These are phyloP conservation scores for Sterna hirundo DNA, from an alignment of 2,113 vertebrate genomes.

Conservation along the genomic window DNA sequence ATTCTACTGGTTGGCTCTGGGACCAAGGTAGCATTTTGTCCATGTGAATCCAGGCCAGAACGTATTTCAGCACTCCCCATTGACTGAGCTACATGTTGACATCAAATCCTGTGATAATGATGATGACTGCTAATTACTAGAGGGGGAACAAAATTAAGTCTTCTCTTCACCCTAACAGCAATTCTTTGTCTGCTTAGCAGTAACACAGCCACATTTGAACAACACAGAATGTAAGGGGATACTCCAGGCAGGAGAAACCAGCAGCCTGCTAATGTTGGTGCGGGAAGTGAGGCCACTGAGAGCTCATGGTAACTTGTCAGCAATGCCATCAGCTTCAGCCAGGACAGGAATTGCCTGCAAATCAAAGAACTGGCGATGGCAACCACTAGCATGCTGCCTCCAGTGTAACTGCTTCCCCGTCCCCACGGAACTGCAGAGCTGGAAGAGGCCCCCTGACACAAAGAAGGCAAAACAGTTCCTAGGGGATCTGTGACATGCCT, in stretches of 20 bases:
- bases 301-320: background rate
- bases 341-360: background rate
- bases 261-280: background rate
- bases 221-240: background rate
- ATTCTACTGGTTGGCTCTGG: background rate
- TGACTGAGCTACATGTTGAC: background rate
- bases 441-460: background rate
- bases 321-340: background rate
- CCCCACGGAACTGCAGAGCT: background rate
- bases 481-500: background rate
- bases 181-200: background rate
- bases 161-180: background rate
- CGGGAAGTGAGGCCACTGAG: background rate
- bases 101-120: background rate
- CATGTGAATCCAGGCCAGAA: background rate
- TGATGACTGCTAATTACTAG: background rate
- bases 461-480: background rate
- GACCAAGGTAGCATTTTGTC: background rate
- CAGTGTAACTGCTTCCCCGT: accelerated
- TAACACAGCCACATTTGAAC: background rate
- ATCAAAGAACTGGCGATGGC: background rate
- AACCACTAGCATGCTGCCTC: background rate
- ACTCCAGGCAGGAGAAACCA: background rate
- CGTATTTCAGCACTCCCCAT: background rate
- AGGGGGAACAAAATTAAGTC: background rate